Percentiles rank a stretch among this genome's conserved stretches.
These are phyloP conservation scores for Caenorhabditis imperialis DNA, from an alignment of 2,888 invertebrate genomes.

Conservation along the genomic window DNA sequence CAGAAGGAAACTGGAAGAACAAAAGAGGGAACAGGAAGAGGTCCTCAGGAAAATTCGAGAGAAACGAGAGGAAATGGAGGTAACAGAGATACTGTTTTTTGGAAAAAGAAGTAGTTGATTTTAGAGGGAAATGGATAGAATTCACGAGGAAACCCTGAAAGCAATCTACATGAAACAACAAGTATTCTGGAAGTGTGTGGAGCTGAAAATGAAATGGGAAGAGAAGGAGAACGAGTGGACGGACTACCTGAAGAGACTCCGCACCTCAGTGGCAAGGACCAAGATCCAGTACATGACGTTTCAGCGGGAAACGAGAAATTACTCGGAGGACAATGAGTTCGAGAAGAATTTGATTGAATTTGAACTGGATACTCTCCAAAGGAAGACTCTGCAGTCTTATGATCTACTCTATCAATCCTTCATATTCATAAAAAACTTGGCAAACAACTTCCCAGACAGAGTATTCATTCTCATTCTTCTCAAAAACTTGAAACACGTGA, in stretches of 20 bases:
- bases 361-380: neutral
- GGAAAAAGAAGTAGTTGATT: neutral
- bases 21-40: neutral
- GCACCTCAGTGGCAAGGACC: neutral
- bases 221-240: constrained; percentile 12
- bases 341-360: neutral
- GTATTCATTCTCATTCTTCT: neutral
- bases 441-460: neutral
- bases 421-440: neutral
- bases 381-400: neutral
- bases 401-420: neutral
- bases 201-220: constrained; percentile 9
- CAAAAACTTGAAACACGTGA: neutral
- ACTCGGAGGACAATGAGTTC: neutral
- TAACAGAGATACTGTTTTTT: too few relatives aligned
- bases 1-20: neutral
- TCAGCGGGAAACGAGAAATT: neutral
- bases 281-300: constrained; percentile 2
- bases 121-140: constrained; percentile 10
- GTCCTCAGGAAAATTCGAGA: neutral
- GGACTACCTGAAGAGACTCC: constrained; percentile 1
- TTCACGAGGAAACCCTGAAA: neutral
- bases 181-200: neutral
- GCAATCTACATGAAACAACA: neutral
- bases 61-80: constrained; percentile 2